Base-by-base conservation (phyloP, 1,140 invertebrate genomes). In the Pogonomyrmex barbatus region DNA sequence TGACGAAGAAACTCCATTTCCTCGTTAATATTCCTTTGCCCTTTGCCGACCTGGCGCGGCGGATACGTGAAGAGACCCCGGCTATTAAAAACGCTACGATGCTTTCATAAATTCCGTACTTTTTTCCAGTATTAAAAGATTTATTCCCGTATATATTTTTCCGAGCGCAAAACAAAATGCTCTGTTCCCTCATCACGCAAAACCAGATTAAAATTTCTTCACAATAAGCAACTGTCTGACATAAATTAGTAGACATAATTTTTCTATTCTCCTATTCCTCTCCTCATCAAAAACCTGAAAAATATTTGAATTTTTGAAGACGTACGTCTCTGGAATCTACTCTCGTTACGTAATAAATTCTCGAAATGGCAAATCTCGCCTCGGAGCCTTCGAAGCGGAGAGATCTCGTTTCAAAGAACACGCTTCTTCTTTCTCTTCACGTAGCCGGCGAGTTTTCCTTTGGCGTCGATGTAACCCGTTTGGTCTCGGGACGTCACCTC, bases 11-110 rank as follows among this genome's bases (percentile, higher is more conserved):
- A 81, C 42, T 70, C 50, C 65, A 70, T 54, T 81, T 70, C 5
- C 50, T 70, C 63, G n/a, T 81, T 81, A 81, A 81, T 81, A 83
- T 83, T 83, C 42, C 68, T 83, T 83, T 83, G 54, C 54, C 73
- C 68, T 83, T 60, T 83, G 68, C 54, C 30, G 42, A 47, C 42
- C 68, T 24, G 67, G 12, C 17, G 30, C 1, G 54, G 36, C 8
- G 17, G 10, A 84, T 58, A 67, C 17, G 39, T 12, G 12, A 82
- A 58, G 79, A 47, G 42, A 30, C 58, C 24, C 65, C 24, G 42
- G 42, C 54, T 75, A 75, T 83, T 83, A 83, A 62, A 82, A 83
- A 47, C 12, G 65, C 42, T 47, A 50, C 56, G 54, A 30, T 42
- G 54, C n/a, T 60, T 39, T 36, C 42, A 73, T 68, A 45, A 70